phyloP scores from a whole-genome alignment of 2,113 vertebrate genomes.

The Eonycteris spelaea region DNA sequence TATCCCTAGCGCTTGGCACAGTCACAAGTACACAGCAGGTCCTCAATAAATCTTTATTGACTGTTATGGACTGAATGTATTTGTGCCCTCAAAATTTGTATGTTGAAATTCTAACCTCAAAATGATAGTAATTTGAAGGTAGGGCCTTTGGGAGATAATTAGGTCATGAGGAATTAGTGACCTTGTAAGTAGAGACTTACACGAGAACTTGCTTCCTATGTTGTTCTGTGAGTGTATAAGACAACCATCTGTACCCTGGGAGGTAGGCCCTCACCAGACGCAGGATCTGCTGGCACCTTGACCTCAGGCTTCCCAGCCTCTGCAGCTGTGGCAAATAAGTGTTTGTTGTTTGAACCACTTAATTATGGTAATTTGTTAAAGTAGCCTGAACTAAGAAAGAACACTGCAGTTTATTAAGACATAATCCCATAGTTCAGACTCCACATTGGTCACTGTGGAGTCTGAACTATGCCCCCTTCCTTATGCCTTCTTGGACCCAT shows the following conservation, averaged over 20 bases:
- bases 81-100: not conserved
- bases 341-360: not conserved
- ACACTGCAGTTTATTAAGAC: not conserved
- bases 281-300: not conserved
- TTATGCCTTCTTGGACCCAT: not conserved
- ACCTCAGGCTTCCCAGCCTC: not conserved
- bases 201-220: not conserved
- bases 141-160: not conserved
- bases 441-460: not conserved
- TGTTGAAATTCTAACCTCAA: not conserved
- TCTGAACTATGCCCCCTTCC: not conserved
- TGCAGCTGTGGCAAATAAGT: not conserved
- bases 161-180: not conserved
- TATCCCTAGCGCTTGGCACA: not conserved
- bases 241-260: not conserved
- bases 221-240: not conserved
- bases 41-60: not conserved
- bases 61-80: not conserved
- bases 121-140: not conserved
- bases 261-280: not conserved
- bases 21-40: not conserved
- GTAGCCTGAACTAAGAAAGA: not conserved
- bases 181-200: not conserved
- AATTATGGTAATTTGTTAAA: not conserved
- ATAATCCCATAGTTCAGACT: not conserved